Evolutionary conservation across 1,140 invertebrate genomes (phyloP).

Genomic region (Triops longicaudatus): DNA sequence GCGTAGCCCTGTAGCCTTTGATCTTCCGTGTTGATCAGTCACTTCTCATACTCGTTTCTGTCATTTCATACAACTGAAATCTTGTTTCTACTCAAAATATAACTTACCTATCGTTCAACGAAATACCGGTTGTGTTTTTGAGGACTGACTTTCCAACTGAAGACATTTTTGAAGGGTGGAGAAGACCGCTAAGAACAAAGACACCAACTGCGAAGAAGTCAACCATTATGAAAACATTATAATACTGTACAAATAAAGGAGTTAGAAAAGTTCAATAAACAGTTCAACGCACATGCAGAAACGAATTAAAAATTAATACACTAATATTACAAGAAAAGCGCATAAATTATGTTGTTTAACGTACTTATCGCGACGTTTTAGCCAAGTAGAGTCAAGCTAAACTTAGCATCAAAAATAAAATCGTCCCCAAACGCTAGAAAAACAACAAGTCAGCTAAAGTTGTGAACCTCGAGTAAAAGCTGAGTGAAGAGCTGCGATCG

Average conservation of each 20-base stretch:
- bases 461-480: not conserved
- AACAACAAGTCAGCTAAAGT: not conserved
- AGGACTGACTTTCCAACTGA: not conserved
- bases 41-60: not conserved
- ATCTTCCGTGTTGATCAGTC: too few relatives aligned
- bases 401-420: not conserved
- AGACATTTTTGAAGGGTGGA: not conserved
- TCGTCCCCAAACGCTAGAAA: not conserved
- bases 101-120: not conserved
- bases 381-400: not conserved
- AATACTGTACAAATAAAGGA: not conserved
- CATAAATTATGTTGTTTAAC: not conserved
- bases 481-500: not conserved
- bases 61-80: not conserved
- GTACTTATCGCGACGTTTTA: not conserved
- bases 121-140: not conserved
- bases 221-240: not conserved
- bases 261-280: too few relatives aligned
- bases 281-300: too few relatives aligned
- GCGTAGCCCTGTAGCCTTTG: too few relatives aligned
- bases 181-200: not conserved
- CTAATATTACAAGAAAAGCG: too few relatives aligned
- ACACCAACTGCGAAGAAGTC: not conserved
- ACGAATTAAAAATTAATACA: too few relatives aligned
- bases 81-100: not conserved